Percentiles rank a stretch among this genome's conserved stretches.
These are phyloP conservation scores for Eulithis testata DNA, from an alignment of 2,888 invertebrate species.

Conservation along the genomic window DNA sequence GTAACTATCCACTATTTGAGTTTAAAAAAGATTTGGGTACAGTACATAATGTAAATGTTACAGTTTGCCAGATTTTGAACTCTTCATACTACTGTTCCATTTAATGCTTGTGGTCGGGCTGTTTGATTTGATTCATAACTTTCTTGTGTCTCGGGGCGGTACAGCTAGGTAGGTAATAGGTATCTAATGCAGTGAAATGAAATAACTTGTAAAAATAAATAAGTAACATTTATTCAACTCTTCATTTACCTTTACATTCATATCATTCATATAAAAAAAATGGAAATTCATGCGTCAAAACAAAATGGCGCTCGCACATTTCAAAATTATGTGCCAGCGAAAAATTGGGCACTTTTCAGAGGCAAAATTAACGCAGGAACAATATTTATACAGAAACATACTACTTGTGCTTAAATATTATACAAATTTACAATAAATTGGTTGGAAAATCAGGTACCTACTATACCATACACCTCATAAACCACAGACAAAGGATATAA, in stretches of 20 bases:
- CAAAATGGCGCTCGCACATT: too few relatives aligned
- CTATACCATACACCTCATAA: background rate
- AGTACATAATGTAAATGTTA: too few relatives aligned
- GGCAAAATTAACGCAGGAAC: background rate
- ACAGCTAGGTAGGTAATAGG: background rate
- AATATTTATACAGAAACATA: background rate
- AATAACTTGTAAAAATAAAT: background rate
- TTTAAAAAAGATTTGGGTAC: too few relatives aligned
- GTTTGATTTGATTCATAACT: too few relatives aligned
- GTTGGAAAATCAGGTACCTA: background rate
- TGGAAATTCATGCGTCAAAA: too few relatives aligned
- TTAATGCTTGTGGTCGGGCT: too few relatives aligned
- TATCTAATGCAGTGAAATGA: background rate
- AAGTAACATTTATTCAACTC: slow-evolving; percentile 20
- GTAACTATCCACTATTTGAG: too few relatives aligned
- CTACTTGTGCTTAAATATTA: background rate
- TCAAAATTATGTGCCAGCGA: too few relatives aligned
- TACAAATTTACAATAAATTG: slow-evolving; percentile 1
- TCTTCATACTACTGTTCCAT: too few relatives aligned
- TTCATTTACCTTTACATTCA: background rate
- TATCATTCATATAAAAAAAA: background rate
- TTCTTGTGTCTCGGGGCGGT: too few relatives aligned
- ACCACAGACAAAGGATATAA: too few relatives aligned
- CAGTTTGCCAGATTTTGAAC: too few relatives aligned
- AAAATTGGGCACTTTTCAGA: background rate